Percentiles rank a stretch among this genome's conserved stretches.
Conservation (phyloP, 2,113 vertebrate species). For the Albula glossodonta region DNA sequence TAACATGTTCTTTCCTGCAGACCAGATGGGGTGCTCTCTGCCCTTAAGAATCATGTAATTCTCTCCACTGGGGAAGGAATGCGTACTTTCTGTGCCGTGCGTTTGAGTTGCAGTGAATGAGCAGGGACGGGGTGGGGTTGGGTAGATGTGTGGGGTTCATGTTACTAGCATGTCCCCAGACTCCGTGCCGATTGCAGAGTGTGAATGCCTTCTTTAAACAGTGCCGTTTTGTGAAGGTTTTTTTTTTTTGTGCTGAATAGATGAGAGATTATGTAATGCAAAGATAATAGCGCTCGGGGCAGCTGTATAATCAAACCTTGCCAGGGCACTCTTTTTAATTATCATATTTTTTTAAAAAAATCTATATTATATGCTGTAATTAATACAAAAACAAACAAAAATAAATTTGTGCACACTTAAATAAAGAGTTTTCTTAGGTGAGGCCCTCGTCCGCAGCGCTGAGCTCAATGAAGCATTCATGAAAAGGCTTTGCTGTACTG, state of each 20-base stretch:
- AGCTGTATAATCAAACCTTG: slow-evolving; percentile 24
- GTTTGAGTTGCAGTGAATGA: background rate
- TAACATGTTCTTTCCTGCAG: background rate
- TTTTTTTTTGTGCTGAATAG: background rate
- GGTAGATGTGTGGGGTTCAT: background rate
- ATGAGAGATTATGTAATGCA: slow-evolving; percentile 38
- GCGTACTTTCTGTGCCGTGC: background rate
- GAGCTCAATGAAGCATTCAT: background rate
- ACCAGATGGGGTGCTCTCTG: background rate
- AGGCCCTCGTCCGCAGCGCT: background rate
- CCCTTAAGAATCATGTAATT: background rate
- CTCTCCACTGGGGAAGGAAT: background rate
- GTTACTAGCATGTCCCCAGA: slow-evolving; percentile 5
- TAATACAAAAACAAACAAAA: slow-evolving; percentile 8
- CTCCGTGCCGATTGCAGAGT: slow-evolving; percentile 22
- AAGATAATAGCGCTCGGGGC: slow-evolving; percentile 31
- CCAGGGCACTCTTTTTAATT: background rate
- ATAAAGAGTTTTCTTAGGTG: slow-evolving; percentile 14
- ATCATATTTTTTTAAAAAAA: slow-evolving; percentile 17
- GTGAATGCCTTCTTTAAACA: slow-evolving; percentile 35
- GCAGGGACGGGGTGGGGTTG: background rate
- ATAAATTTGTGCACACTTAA: slow-evolving; percentile 4
- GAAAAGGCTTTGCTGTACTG: background rate
- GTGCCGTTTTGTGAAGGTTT: slow-evolving; percentile 1
- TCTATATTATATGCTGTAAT: slow-evolving; percentile 6